Base-by-base conservation (phyloP, 2,113 vertebrate genomes). In the Austrofundulus limnaeus region DNA sequence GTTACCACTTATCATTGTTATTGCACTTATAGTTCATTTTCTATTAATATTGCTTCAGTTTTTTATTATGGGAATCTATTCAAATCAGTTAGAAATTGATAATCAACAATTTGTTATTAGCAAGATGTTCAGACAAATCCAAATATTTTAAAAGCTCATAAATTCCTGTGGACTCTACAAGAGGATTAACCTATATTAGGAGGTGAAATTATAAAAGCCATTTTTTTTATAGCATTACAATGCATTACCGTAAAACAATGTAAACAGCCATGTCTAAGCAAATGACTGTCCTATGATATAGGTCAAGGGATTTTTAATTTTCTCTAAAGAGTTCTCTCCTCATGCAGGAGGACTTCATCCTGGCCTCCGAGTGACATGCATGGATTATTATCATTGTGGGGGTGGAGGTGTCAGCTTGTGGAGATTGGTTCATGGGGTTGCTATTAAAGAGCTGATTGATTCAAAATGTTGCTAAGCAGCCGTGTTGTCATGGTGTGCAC, bases 141-240 rank as follows among this genome's bases (percentile, higher is more conserved):
- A 72, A 87, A 81, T 67, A 57, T 80, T 77, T 58, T 78, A 46
- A 87, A 89, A 85, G 72, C 77, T 55, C 72, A 11, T 85, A 79
- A 85, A 89, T 83, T 87, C 83, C 70, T 78, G 43, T 82, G 34
- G 64, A 80, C 41, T 48, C 46, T 21, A 47, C 77, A 78, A 82
- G 85, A 82, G 70, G 89, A 88, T 88, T 88, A 86, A 81, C 75
- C 77, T 83, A 83, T 80, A 78, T 89, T 81, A 63, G 43, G 24
- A 28, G 45, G 66, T 65, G 54, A 63, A 48, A 70, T 66, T 41
- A 38, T 57, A 20, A 67, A 78, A 69, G 38, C 53, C 16, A 43
- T 62, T 77, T 53, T 75, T 87, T 77, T 69, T 60, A 61, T 59
- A 62, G 67, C 25, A 66, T 64, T 75, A 63, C 39, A 62, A 64